Base-by-base conservation (phyloP, 2,888 invertebrate genomes). In the Timandra comae region DNA sequence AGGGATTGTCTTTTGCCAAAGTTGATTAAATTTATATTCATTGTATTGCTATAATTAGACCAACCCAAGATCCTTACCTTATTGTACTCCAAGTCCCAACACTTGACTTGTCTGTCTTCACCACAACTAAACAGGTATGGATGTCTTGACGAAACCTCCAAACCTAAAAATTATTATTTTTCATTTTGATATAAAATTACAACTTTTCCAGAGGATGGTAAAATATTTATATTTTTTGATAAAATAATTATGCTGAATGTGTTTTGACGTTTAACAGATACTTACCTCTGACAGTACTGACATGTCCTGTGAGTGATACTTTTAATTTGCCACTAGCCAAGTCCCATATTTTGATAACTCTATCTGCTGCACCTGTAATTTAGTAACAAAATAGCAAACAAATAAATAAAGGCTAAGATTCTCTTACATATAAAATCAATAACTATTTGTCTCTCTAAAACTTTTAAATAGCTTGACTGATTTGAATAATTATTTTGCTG, bases 311-410 rank as follows among this genome's bases (percentile, higher is more conserved):
- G 3, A 99, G 87, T 0, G 99, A 99, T 1, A 99, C 92, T 74
- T 98, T 98, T 28, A 99, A 80, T 59, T 95, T 95, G 2, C 99
- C 99, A 59, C 91, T 93, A 0, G 98, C 99, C 33, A 99, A 80
- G 66, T 99, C 99, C 99, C 99, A 99, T 55, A 99, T 97, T 89
- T 99, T 99, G 31, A 99, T 99, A 5, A 99, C 96, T 64, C 99
- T 90, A 77, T 99, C 99, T 0, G 96, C 98, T 5, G 98, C 97
- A 35, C 99, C 99, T 85, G 47, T 27, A 16, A 32, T 43, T 3
- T 27, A 6, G 5, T n/a, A 33, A 19, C 9, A 21, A 27, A 4
- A n/a, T 7, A n/a, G n/a, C n/a, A n/a, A n/a, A n/a, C n/a, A n/a
- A n/a, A n/a, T n/a, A n/a, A n/a, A n/a, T n/a, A n/a, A n/a, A n/a